Percentiles rank a stretch among this genome's conserved stretches.
Conservation (phyloP, 2,113 vertebrate genomes). For the Microcebus tavaratra region DNA sequence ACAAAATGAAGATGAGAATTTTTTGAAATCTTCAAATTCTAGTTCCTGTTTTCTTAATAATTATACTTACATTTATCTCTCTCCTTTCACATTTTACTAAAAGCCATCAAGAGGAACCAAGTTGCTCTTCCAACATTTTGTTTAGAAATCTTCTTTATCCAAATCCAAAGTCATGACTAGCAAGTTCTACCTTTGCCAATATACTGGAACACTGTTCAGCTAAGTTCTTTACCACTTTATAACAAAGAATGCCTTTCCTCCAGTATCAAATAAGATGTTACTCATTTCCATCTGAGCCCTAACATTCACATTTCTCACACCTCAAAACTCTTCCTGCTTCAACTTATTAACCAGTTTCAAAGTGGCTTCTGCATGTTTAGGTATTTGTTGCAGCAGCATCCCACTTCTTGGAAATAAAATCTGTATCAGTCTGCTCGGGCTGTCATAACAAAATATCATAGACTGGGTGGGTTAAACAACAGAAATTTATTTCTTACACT, state of each 20-base stretch:
- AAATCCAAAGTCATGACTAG: background rate
- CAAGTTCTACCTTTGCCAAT: background rate
- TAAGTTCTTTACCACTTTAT: background rate
- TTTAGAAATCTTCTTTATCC: background rate
- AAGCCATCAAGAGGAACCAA: background rate
- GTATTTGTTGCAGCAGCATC: background rate
- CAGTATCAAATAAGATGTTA: background rate
- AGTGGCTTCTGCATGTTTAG: background rate
- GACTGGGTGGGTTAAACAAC: background rate
- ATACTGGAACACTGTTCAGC: background rate
- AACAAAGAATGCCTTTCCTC: background rate
- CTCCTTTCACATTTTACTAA: background rate
- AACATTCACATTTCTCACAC: background rate
- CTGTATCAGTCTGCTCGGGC: background rate
- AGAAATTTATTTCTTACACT: background rate
- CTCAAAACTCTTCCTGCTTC: background rate
- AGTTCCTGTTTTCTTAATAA: background rate
- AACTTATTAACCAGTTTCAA: background rate
- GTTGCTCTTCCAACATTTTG: background rate
- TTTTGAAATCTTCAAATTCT: background rate
- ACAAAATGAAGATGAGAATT: background rate
- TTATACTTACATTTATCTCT: background rate
- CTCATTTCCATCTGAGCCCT: background rate
- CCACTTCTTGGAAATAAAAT: background rate
- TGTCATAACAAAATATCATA: background rate